Evolutionary conservation across 2,797 vertebrate species (phyloP).

Genomic region (Rhinella marina): DNA sequence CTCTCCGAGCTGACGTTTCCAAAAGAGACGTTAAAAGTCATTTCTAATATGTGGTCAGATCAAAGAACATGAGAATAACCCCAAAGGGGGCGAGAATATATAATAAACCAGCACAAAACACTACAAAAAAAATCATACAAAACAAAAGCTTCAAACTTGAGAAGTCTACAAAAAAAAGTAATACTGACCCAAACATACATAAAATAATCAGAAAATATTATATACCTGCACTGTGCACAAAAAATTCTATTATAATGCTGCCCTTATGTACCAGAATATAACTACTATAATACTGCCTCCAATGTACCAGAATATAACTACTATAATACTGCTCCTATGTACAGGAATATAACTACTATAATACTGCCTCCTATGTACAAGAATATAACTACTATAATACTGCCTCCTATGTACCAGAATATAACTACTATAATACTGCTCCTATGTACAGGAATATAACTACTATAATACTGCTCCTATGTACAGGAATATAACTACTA

Average conservation of each 20-base stretch:
- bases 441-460: neutral
- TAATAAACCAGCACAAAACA: neutral
- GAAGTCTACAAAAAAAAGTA: neutral
- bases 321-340: neutral
- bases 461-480: conserved; percentile 7
- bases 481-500: neutral
- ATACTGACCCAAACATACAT: too few species aligned
- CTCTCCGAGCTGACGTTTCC: neutral
- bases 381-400: conserved; percentile 10
- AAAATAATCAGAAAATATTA: neutral
- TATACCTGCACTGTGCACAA: neutral
- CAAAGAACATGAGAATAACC: neutral
- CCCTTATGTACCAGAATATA: neutral
- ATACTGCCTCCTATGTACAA: neutral
- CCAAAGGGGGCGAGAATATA: neutral
- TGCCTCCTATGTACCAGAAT: neutral
- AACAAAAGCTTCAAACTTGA: neutral
- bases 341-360: conserved; percentile 7
- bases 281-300: neutral
- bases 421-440: conserved; percentile 3
- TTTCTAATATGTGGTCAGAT: neutral
- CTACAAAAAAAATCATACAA: neutral
- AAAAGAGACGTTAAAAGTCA: conserved; percentile 6
- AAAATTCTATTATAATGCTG: too few species aligned
- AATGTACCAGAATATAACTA: too few species aligned